Base-by-base conservation (phyloP, 2,888 invertebrate genomes). In the Machimus rusticus region DNA sequence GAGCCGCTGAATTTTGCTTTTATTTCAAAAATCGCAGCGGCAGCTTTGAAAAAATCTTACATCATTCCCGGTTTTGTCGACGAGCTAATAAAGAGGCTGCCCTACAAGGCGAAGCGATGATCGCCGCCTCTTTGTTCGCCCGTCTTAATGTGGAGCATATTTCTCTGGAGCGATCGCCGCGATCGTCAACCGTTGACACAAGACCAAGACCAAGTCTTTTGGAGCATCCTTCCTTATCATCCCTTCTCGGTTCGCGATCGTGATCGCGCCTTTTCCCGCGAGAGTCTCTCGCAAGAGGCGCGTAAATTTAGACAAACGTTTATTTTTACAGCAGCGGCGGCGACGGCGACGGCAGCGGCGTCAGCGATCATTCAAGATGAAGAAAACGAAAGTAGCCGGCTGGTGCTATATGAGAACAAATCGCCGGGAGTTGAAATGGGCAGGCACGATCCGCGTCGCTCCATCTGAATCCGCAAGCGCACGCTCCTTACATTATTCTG, bases 381-480 rank as follows among this genome's bases (percentile, higher is more conserved):
- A 82, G 82, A 82, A 82, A 82, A 82, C 82, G 82, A 82, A 82
- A 82, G 82, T 82, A 82, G 82, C 82, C 16, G 37, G 82, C 82
- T 82, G 34, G 82, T 82, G 66, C 57, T 82, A 82, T 82, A 82
- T 82, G 82, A 66, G 57, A 82, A 82, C 14, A 55, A 55, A 57
- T 82, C 39, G 82, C 57, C 66, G 37, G 39, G 23, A 82, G 82
- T 19, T 57, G 37, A 82, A 82, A 82, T 82, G 82, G 57, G 57
- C 66, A 66, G 37, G 66, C 82, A 82, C 82, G 82, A 82, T 66
- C 57, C 34, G 51, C 51, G 82, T 55, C 57, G 55, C 57, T 82
- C 82, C 28, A 82, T 82, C 82, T 82, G 82, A 82, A 85, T 85
- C 85, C 85, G 85, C 85, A 82, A 55, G 85, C 85, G 85, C 74